Evolutionary conservation across 1,140 invertebrate species (phyloP), one percentile per base, ranked within the genome.

Genomic region (Schlechtendalia chinensis): DNA sequence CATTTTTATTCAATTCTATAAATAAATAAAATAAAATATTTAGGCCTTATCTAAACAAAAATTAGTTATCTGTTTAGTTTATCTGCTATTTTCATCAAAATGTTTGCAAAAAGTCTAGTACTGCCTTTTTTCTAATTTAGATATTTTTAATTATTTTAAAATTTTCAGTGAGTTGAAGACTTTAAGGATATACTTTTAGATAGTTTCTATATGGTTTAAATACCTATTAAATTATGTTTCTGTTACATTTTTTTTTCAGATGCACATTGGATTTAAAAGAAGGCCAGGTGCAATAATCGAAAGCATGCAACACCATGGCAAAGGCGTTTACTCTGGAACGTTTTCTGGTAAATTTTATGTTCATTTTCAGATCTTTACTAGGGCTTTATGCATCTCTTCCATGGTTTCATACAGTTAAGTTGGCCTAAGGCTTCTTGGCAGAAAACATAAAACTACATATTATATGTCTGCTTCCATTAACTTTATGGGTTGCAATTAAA

Each of bases 281-380:
- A 75, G 89, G n/a, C 91, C 93, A 80, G 94, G 93, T 63, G 94
- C 94, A 83, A 94, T 96, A 84, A 96, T 96, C 84, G 93, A 96
- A 84, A 94, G 93, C 83, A 95, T 96, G 94, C 93, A 96, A 84
- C 93, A 96, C 85, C 93, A 96, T 83, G 94, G 95, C 61, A 94
- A 95, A 86, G 96, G 95, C 82, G 92, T 94, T 71, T 94, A 93
- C 85, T 94, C 93, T 24, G 93, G 93, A 54, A 94, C 93, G 32
- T 83, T 84, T 81, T 83, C 82, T 81, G 84, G 84, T 84, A 81
- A 72, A 54, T 71, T 54, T 67, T n/a, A 77, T 77, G 14, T 58
- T 77, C 22, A 77, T 77, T 77, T 58, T 79, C 3, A 61, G 61
- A 63, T 79, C 32, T 29, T 79, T 79, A 19, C 75, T 79, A 79